Base-by-base conservation (phyloP, 35 echinoderm and acorn worm species). In the Chiridota heheva region DNA sequence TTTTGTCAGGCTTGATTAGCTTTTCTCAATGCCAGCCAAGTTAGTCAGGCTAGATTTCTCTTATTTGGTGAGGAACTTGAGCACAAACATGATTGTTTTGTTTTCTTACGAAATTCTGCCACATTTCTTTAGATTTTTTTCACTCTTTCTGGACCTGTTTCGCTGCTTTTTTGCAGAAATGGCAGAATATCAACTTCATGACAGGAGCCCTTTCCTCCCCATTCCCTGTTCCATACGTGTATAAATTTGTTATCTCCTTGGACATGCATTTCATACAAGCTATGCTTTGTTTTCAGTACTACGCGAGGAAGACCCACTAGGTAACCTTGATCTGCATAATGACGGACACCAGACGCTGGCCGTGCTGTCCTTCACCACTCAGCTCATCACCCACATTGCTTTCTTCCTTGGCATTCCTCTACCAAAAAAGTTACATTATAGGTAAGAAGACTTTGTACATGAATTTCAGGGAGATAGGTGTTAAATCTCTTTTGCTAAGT, bases 321-420 rank as follows among this genome's bases (percentile, higher is more conserved):
- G 79, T 12, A 83, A 97, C 22, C 41, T 97, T 44, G 88, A 88
- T 33, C 82, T 86, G 0, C 72, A 86, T 42, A 97, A 97, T 47
- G 84, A 88, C 40, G 93, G 84, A 49, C 79, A 91, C 53, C 73
- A 87, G 40, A 73, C 90, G 32, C 17, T 76, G 35, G 88, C 72
- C 35, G 88, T 80, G 5, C 43, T 97, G 27, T 84, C 77, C 13
- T 87, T 88, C 56, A 90, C 89, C 27, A 75, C 93, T 20, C 93
- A 97, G 58, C 45, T 97, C 15, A 72, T 86, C 29, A 73, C 84
- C 35, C 78, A 82, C 28, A 38, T 97, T 16, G 62, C 93, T 41
- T 84, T 61, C 34, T 91, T 78, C 67, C 60, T 97, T 40, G 88
- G 84, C 53, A 69, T 97, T 65, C 72, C 69, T 44, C 72, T 97